These are phyloP conservation scores for Crotalus adamanteus DNA, from an alignment of 2,797 vertebrate genomes.

Conservation along the genomic window DNA sequence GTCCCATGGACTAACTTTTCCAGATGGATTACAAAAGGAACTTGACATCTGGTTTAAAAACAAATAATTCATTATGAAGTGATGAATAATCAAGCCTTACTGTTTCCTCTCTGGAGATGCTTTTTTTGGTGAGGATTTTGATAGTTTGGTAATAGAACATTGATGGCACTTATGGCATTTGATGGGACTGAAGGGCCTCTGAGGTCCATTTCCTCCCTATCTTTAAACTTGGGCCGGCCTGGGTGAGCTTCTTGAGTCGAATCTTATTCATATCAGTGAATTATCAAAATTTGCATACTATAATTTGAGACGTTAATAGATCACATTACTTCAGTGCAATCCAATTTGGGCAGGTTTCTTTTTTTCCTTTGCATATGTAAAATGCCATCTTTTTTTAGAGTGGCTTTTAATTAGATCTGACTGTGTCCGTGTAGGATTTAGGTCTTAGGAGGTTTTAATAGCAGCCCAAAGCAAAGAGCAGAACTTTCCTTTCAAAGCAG, in stretches of 20 bases:
- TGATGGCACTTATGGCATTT: slow-evolving; percentile 62
- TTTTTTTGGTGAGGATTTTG: slow-evolving; percentile 70
- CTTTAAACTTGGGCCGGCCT: slow-evolving; percentile 60
- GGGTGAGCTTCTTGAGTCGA: slow-evolving; percentile 64
- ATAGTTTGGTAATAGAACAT: slow-evolving; percentile 72
- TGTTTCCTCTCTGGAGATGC: slow-evolving; percentile 68
- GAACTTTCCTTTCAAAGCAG: background rate
- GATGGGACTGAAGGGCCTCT: slow-evolving; percentile 49
- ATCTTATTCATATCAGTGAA: slow-evolving; percentile 67
- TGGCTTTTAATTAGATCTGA: slow-evolving; percentile 11
- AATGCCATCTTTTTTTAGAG: slow-evolving; percentile 32
- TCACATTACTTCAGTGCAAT: slow-evolving; percentile 46
- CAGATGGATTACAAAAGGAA: slow-evolving; percentile 71
- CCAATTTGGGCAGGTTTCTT: slow-evolving; percentile 39
- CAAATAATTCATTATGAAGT: slow-evolving; percentile 72
- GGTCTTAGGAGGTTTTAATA: slow-evolving; percentile 34
- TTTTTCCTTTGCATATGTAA: slow-evolving; percentile 19
- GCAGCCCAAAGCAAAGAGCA: background rate
- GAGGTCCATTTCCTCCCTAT: slow-evolving; percentile 55
- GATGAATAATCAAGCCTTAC: slow-evolving; percentile 73
- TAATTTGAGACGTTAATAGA: slow-evolving; percentile 58
- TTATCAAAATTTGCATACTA: slow-evolving; percentile 62
- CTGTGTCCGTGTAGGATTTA: slow-evolving; percentile 4
- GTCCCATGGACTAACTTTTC: slow-evolving; percentile 55
- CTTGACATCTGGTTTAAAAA: slow-evolving; percentile 72